phyloP scores from a whole-genome alignment of 2,888 invertebrate species.

The Sipha maydis region DNA sequence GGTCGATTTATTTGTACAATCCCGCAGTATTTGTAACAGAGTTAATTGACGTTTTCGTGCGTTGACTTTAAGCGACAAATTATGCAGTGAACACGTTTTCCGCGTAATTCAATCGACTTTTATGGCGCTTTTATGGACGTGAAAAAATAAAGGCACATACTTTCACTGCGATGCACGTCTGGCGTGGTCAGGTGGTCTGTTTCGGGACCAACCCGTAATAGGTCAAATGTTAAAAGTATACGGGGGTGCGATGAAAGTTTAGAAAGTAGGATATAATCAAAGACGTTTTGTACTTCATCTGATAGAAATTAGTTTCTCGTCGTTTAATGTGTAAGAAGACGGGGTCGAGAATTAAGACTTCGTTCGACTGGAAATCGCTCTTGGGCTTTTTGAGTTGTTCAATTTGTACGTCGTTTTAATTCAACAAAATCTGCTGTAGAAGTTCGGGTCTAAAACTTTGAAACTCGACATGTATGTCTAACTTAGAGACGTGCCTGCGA shows the following conservation, averaged over 20 bases:
- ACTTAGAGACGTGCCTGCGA: slow-evolving; percentile 33
- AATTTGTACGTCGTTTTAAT: slow-evolving; percentile 52
- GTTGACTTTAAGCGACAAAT: neutral
- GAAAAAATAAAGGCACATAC: neutral
- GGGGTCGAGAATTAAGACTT: slow-evolving; percentile 43
- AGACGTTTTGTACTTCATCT: neutral
- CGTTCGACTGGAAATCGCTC: slow-evolving; percentile 51
- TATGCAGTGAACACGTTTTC: neutral
- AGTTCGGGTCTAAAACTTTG: slow-evolving; percentile 44
- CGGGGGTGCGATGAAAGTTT: slow-evolving; percentile 13
- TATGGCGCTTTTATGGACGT: neutral
- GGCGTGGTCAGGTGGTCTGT: neutral
- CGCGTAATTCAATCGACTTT: neutral
- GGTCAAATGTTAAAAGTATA: neutral
- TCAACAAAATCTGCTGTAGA: slow-evolving; percentile 53
- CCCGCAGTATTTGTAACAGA: neutral
- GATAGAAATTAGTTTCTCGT: slow-evolving; percentile 41
- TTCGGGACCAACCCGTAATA: neutral
- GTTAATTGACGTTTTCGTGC: neutral
- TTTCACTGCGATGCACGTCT: neutral
- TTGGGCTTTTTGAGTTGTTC: slow-evolving; percentile 55
- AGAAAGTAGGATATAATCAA: neutral
- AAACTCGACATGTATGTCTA: slow-evolving; percentile 47
- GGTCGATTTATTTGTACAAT: neutral
- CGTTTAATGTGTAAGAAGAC: neutral